Conservation (phyloP, 2,113 vertebrate species). For the Perca schrenkii region DNA sequence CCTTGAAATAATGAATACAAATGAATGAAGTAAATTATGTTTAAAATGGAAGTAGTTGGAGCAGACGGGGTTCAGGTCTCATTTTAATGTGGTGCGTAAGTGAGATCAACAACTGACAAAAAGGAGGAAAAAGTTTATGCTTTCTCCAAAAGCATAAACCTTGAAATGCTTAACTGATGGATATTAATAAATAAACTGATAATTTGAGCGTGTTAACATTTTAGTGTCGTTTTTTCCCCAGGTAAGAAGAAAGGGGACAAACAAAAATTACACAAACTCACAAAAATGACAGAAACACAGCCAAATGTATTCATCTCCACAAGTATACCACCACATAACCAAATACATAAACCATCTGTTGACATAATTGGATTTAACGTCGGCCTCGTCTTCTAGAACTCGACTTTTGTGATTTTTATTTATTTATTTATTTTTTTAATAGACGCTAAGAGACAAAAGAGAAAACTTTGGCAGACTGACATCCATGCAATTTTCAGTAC, state of each 20-base stretch:
- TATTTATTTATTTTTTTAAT: not conserved
- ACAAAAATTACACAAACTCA: not conserved
- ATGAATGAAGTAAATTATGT: not conserved
- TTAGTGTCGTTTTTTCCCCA: too few relatives aligned
- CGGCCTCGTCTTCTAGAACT: not conserved
- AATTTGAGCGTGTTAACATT: not conserved
- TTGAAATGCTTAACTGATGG: not conserved
- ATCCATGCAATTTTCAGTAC: not conserved
- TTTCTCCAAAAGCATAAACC: not conserved
- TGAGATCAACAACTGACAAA: not conserved
- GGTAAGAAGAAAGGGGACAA: not conserved
- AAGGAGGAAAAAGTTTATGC: not conserved
- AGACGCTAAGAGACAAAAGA: not conserved
- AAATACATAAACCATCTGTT: not conserved
- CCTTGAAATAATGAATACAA: not conserved
- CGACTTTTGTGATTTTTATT: not conserved
- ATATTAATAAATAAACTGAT: not conserved
- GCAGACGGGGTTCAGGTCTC: not conserved
- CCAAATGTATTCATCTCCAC: not conserved
- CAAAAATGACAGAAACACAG: not conserved
- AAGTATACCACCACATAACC: not conserved
- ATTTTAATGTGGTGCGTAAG: not conserved
- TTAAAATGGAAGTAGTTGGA: not conserved
- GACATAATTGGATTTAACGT: not conserved
- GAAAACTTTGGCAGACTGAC: not conserved